Base-by-base conservation (phyloP, 2,113 vertebrate species). In the Chamaetylas fuelleborni region DNA sequence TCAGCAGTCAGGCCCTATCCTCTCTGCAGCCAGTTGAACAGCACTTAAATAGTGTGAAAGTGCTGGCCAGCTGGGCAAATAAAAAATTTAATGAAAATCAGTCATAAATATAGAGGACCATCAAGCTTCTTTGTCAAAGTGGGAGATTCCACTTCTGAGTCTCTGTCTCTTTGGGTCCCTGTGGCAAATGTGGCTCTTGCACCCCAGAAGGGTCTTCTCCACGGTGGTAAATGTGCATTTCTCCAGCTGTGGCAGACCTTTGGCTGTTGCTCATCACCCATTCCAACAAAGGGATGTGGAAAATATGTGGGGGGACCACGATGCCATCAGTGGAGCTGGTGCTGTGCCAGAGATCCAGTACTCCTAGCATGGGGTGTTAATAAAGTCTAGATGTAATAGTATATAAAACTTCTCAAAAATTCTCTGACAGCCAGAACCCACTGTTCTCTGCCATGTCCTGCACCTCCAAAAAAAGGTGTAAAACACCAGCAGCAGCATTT, bases 311-410 rank as follows among this genome's bases (percentile, higher is more conserved):
- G 15, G 15, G 19, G 33, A 45, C 16, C n/a, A 45, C 0, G 0
- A 60, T 60, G 24, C 33, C 28, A 11, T n/a, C 45, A 73, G 38
- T 5, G 15, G 36, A 81, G 38, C 28, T n/a, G 38, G 38, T 53
- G 45, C 45, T 74, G 53, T 45, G 29, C 53, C 0, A 0, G 28
- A 60, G 33, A 36, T 29, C 53, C 38, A 38, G 33, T 60, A 38
- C 16, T 13, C 19, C 8, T 19, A 0, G 0, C 28, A 14, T 0
- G 0, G n/a, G 11, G 8, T n/a, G 29, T 67, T 67, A 45, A n/a
- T 2, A 47, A n/a, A 53, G 8, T 25, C 5, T 29, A 53, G n/a
- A 8, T n/a, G 26, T 58, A 61, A 40, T 18, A n/a, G 26, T 4
- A 43, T 14, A 13, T 26, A 26, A 79, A 60, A 42, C 14, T 60